Conservation (phyloP, 1,140 invertebrate species). For the Bicyclus anynana region DNA sequence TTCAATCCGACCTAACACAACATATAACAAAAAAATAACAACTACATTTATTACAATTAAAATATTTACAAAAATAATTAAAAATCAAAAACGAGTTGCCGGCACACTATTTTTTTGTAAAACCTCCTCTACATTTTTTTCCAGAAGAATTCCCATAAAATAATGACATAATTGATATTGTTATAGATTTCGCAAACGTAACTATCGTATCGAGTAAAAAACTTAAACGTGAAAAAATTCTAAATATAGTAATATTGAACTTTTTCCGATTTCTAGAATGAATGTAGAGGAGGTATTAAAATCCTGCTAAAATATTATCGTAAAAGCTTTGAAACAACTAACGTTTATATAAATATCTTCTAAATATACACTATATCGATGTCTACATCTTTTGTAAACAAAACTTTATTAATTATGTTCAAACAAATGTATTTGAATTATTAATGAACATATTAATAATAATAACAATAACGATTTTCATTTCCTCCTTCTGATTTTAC, state of each 20-base stretch:
- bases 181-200: neutral
- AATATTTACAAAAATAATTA: slow-evolving; percentile 41
- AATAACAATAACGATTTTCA: too few relatives aligned
- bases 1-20: slow-evolving; percentile 21
- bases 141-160: neutral
- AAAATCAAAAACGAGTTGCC: slow-evolving; percentile 23
- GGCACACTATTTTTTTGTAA: slow-evolving; percentile 11
- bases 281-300: neutral
- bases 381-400: slow-evolving; percentile 41
- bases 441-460: too few relatives aligned
- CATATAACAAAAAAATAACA: slow-evolving; percentile 27
- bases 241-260: neutral
- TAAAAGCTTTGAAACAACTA: slow-evolving; percentile 59
- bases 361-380: slow-evolving; percentile 48
- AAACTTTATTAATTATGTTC: neutral
- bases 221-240: neutral
- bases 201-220: neutral
- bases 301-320: slow-evolving; percentile 17
- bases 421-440: too few relatives aligned
- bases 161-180: neutral
- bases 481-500: too few relatives aligned
- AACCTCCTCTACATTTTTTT: neutral
- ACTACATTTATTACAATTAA: slow-evolving; percentile 34
- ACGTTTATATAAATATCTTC: slow-evolving; percentile 61
- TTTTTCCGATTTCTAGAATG: neutral